Evolutionary conservation across 2,113 vertebrate species (phyloP).

Genomic region (Halcyon senegalensis): DNA sequence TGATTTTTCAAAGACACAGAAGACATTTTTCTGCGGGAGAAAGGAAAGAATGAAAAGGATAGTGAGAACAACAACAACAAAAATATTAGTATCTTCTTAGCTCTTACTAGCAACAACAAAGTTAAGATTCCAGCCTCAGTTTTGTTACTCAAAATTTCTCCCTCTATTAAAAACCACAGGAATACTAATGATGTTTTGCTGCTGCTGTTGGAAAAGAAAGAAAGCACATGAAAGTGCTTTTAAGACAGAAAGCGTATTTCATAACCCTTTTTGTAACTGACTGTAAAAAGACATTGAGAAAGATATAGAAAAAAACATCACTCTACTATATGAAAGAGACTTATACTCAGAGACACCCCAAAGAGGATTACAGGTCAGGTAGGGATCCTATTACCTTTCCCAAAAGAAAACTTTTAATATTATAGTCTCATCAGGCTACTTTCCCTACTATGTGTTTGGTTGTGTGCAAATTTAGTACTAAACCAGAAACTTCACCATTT

Average conservation of each 20-base stretch:
- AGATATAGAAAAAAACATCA: background rate
- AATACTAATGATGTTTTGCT: slow-evolving; percentile 2
- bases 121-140: background rate
- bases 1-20: background rate
- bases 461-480: background rate
- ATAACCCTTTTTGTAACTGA: background rate
- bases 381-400: background rate
- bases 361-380: background rate
- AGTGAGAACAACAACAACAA: background rate
- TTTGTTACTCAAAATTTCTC: slow-evolving; percentile 2
- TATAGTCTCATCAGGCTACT: background rate
- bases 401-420: background rate
- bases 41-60: background rate
- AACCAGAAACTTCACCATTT: background rate
- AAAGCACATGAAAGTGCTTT: background rate
- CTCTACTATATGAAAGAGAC: background rate
- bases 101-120: background rate
- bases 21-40: background rate
- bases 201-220: background rate
- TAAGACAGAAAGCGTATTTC: background rate
- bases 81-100: background rate
- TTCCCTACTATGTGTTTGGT: background rate
- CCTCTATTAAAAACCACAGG: slow-evolving; percentile 6
- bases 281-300: background rate
- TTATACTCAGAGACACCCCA: background rate